Conservation (phyloP, 2,113 vertebrate genomes). For the Actenoides lindsayi region DNA sequence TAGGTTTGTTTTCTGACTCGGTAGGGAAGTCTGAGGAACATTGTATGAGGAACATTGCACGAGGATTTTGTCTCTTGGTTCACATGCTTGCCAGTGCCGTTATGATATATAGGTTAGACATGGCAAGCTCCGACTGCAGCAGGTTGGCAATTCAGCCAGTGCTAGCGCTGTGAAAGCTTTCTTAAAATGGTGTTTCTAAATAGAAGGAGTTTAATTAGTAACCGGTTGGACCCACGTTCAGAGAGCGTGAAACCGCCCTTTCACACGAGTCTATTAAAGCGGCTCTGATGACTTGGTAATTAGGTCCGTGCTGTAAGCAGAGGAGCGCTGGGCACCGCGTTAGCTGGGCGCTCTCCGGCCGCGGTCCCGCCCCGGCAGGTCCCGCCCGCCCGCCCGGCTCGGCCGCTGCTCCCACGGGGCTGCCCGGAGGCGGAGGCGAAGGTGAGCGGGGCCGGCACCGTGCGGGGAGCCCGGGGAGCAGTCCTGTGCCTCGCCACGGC, state of each 20-base stretch:
- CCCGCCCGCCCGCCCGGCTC: not conserved
- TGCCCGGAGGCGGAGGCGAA: not conserved
- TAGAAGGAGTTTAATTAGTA: conserved; percentile 19
- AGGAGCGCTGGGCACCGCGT: not conserved
- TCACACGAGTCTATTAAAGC: not conserved
- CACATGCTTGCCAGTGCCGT: not conserved
- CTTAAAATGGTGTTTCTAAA: conserved; percentile 19
- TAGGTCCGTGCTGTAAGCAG: not conserved
- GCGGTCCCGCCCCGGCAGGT: not conserved
- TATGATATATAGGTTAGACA: not conserved
- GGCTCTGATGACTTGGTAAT: not conserved
- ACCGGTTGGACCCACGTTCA: conserved; percentile 19
- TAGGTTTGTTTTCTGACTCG: conserved; percentile 73
- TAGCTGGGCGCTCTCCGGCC: not conserved
- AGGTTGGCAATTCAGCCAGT: not conserved
- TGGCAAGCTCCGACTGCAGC: conserved; percentile 12
- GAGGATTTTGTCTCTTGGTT: conserved; percentile 16
- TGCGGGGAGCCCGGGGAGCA: not conserved
- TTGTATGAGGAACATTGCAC: not conserved
- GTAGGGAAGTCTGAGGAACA: conserved; percentile 54
- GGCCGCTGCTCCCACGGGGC: not conserved
- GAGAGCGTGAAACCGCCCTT: not conserved
- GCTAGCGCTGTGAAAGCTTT: not conserved
- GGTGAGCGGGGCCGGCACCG: not conserved
- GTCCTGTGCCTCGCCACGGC: not conserved